Evolutionary conservation across 92 coral and sea anemone genomes (phyloP).

Genomic region (Umimayanthus kanabou): DNA sequence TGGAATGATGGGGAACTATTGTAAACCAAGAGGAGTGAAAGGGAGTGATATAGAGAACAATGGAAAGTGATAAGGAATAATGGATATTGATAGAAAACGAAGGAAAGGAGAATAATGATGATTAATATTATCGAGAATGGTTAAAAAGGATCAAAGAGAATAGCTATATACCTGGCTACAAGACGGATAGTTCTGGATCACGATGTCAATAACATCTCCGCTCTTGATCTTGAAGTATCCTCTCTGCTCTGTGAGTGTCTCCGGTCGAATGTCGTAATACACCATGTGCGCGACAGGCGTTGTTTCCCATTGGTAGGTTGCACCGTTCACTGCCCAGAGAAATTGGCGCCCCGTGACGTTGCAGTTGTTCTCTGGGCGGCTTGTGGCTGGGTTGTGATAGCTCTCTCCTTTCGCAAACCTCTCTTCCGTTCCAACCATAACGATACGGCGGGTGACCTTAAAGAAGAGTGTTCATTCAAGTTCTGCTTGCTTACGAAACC

Average conservation of each 20-base stretch:
- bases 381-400: neutral
- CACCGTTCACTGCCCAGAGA: slow-evolving; percentile 45
- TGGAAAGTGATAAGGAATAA: too few species aligned
- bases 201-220: slow-evolving; percentile 52
- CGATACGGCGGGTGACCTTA: slow-evolving; percentile 39
- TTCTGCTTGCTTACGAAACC: too few species aligned
- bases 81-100: too few species aligned
- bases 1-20: too few species aligned
- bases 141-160: too few species aligned
- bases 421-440: slow-evolving; percentile 45
- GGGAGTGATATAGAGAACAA: too few species aligned
- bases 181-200: slow-evolving; percentile 45
- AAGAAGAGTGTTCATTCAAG: too few species aligned
- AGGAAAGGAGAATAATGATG: too few species aligned
- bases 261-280: slow-evolving; percentile 39
- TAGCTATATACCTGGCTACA: slow-evolving; percentile 15
- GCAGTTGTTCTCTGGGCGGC: slow-evolving; percentile 44
- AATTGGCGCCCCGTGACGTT: slow-evolving; percentile 39
- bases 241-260: slow-evolving; percentile 35
- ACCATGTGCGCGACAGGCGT: slow-evolving; percentile 50
- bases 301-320: slow-evolving; percentile 42
- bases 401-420: slow-evolving; percentile 14
- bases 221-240: slow-evolving; percentile 42
- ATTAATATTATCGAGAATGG: too few species aligned
- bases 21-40: too few species aligned